Evolutionary conservation across 2,113 vertebrate genomes (phyloP).

Genomic region (Pomatostomus ruficeps): DNA sequence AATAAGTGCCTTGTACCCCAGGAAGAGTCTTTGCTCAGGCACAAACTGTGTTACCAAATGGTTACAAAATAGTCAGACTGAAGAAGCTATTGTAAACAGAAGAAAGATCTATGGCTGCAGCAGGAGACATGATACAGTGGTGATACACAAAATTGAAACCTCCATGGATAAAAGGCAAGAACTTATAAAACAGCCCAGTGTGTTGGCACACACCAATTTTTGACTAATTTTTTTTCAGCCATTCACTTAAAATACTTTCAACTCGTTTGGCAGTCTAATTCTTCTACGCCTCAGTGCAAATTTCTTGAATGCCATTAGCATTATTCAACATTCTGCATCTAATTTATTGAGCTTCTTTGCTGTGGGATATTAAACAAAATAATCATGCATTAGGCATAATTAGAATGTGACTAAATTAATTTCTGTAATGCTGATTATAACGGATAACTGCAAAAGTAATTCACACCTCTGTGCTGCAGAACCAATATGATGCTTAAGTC

Average conservation of each 20-base stretch:
- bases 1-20: background rate
- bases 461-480: background rate
- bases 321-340: background rate
- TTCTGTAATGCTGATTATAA: background rate
- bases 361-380: constrained; percentile 7
- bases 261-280: background rate
- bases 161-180: background rate
- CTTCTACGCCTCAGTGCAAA: background rate
- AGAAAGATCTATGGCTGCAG: background rate
- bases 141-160: background rate
- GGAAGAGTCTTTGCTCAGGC: background rate
- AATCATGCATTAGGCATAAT: background rate
- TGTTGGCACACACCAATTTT: background rate
- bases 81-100: background rate
- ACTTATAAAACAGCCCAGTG: background rate
- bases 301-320: background rate
- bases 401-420: background rate
- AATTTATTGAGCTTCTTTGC: background rate
- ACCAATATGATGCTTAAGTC: background rate
- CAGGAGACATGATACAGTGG: background rate
- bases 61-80: background rate
- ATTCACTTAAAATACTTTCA: background rate
- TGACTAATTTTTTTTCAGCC: background rate
- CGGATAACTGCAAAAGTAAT: background rate
- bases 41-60: background rate